These are phyloP conservation scores for Hypothenemus hampei DNA, from an alignment of 1,140 invertebrate genomes.

Conservation along the genomic window DNA sequence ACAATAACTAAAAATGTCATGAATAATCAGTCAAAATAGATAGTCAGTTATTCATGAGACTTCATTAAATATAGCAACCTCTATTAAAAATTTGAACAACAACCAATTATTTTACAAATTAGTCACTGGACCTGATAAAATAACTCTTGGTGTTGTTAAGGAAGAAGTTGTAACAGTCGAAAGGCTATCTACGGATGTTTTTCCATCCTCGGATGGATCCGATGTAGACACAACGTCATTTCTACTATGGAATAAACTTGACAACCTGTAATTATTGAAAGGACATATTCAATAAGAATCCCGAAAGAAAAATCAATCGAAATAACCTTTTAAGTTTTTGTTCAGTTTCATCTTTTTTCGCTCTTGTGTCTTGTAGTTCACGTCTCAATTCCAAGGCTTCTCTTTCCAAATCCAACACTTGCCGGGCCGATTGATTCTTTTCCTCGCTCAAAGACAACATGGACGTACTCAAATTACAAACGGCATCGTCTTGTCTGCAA, in stretches of 20 bases:
- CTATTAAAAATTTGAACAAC: background rate
- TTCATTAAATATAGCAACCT: background rate
- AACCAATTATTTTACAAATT: constrained; percentile 37
- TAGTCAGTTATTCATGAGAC: background rate
- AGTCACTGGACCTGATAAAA: constrained; percentile 44
- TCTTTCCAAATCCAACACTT: constrained; percentile 43
- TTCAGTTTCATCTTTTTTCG: constrained; percentile 51
- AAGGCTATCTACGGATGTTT: constrained; percentile 37
- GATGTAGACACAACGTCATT: constrained; percentile 34
- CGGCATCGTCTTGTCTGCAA: constrained; percentile 35
- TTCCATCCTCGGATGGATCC: constrained; percentile 38
- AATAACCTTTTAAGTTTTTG: constrained; percentile 46
- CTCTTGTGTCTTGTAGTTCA: constrained; percentile 49
- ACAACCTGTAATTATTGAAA: constrained; percentile 21
- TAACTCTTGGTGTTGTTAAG: constrained; percentile 34
- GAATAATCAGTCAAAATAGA: background rate
- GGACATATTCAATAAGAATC: background rate
- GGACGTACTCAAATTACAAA: constrained; percentile 16
- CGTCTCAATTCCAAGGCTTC: constrained; percentile 46
- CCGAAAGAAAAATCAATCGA: background rate
- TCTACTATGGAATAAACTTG: constrained; percentile 30
- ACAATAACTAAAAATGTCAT: background rate
- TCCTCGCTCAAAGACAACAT: constrained; percentile 28
- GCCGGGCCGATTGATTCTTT: constrained; percentile 33
- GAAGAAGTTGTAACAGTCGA: constrained; percentile 36